phyloP scores from a whole-genome alignment of 2,797 vertebrate genomes.

The Hemitrygon akajei region DNA sequence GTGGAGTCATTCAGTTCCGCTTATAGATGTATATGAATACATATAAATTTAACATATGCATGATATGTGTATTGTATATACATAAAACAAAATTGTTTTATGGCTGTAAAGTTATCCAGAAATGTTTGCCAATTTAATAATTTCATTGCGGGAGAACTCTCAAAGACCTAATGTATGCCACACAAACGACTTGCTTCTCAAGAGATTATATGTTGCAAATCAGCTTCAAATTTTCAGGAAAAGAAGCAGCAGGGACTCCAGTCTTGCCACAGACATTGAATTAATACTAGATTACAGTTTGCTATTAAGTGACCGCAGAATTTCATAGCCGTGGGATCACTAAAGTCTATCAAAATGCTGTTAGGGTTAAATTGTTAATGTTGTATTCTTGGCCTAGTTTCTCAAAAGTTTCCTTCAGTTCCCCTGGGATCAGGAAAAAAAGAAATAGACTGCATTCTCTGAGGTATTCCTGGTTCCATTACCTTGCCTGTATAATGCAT shows the following conservation, averaged over 20 bases:
- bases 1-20: neutral
- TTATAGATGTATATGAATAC: too few species aligned
- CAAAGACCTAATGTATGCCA: conserved; percentile 12
- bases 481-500: conserved; percentile 72
- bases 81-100: neutral
- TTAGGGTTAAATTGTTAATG: conserved; percentile 75
- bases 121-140: neutral
- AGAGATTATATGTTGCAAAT: conserved; percentile 13
- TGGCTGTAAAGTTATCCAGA: neutral
- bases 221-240: neutral
- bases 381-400: conserved; percentile 66
- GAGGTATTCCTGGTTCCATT: conserved; percentile 74
- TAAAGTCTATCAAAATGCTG: conserved; percentile 39
- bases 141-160: conserved; percentile 3
- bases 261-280: conserved; percentile 14
- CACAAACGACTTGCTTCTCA: neutral
- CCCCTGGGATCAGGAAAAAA: conserved; percentile 61
- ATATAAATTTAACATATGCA: too few species aligned
- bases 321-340: conserved; percentile 18
- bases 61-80: too few species aligned
- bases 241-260: conserved; percentile 3
- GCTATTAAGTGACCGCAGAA: conserved; percentile 33
- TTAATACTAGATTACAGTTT: conserved; percentile 31
- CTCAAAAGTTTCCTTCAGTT: conserved; percentile 74
- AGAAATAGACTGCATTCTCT: conserved; percentile 83